Conservation (phyloP, 23 tunicate genomes). For the Diplosoma virens region DNA sequence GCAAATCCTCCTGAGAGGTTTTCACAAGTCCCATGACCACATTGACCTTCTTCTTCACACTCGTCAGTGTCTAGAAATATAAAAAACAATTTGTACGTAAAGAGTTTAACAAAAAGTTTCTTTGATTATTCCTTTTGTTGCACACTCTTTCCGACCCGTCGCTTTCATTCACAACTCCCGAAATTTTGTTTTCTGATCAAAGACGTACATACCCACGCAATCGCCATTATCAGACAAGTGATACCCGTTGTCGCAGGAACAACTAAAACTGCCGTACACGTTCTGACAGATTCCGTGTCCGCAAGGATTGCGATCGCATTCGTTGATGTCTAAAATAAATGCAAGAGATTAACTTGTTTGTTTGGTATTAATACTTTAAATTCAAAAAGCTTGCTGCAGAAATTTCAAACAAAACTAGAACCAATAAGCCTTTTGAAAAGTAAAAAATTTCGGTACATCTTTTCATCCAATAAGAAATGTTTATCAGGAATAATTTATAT, state of each 20-base stretch:
- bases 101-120: too few relatives aligned
- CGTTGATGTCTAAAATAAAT: slow-evolving; percentile 57
- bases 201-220: slow-evolving; percentile 74
- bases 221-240: slow-evolving; percentile 85
- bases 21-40: slow-evolving; percentile 78
- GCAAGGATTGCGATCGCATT: slow-evolving; percentile 79
- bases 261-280: slow-evolving; percentile 73
- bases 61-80: slow-evolving; percentile 76
- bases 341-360: neutral
- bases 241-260: slow-evolving; percentile 80
- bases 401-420: neutral
- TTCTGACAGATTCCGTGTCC: slow-evolving; percentile 78
- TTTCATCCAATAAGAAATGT: neutral
- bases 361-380: too few relatives aligned
- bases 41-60: slow-evolving; percentile 63
- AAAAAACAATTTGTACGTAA: too few relatives aligned
- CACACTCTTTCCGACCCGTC: too few relatives aligned
- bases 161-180: too few relatives aligned
- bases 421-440: neutral
- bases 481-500: neutral
- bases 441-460: neutral
- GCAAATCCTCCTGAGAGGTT: slow-evolving; percentile 78
- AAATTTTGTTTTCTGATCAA: too few relatives aligned
- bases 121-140: too few relatives aligned
- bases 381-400: neutral